These are phyloP conservation scores for Rugalucina vietnamica DNA, from an alignment of 2,888 invertebrate genomes.

Conservation along the genomic window DNA sequence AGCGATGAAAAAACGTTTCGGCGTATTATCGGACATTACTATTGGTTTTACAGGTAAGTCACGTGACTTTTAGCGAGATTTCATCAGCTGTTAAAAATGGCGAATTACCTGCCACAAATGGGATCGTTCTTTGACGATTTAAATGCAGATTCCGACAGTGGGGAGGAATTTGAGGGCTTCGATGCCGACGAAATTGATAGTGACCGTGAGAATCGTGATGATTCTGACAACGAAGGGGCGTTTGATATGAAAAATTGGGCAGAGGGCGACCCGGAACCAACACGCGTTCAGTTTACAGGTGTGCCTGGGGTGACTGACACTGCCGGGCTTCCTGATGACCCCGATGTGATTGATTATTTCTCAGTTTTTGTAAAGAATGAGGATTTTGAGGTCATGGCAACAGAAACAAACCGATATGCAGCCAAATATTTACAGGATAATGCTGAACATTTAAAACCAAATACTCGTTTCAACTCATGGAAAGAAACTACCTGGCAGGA, in stretches of 20 bases:
- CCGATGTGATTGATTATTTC: neutral
- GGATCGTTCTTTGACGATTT: neutral
- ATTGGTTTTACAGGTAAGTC: neutral
- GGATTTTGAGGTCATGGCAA: slow-evolving; percentile 28
- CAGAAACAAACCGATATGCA: slow-evolving; percentile 49
- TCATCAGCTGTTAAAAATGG: neutral
- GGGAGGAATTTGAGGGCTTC: neutral
- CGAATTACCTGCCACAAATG: neutral
- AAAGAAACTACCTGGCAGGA: slow-evolving; percentile 25
- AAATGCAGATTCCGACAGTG: neutral
- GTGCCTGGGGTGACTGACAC: neutral
- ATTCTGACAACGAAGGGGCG: neutral
- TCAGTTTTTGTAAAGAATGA: neutral
- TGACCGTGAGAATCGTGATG: neutral
- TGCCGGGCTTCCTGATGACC: neutral
- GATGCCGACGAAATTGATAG: neutral
- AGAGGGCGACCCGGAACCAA: neutral
- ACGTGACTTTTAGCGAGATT: neutral
- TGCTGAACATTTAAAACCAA: neutral
- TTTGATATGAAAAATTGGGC: neutral
- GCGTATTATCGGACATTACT: neutral
- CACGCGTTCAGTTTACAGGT: neutral
- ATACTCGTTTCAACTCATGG: slow-evolving; percentile 39
- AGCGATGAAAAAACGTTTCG: neutral
- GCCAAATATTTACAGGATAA: slow-evolving; percentile 18